Conservation (phyloP, 2,797 vertebrate species). For the Oreochromis grahami region DNA sequence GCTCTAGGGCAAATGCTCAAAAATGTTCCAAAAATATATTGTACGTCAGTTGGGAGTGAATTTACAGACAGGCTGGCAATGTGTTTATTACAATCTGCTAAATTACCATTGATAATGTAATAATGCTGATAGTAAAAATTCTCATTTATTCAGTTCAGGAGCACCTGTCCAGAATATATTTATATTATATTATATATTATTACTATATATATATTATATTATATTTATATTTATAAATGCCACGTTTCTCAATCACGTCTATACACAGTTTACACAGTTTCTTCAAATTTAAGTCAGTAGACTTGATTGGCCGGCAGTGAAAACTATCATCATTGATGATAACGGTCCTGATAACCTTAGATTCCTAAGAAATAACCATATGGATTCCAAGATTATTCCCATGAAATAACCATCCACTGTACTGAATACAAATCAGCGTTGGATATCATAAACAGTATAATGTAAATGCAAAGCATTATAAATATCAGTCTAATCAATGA, state of each 20-base stretch:
- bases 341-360: neutral
- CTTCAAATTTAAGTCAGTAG: neutral
- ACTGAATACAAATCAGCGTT: neutral
- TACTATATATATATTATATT: too few relatives aligned
- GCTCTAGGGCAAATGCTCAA: constrained; percentile 41
- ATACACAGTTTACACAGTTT: neutral
- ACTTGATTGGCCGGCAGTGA: neutral
- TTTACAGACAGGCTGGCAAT: neutral
- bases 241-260: neutral
- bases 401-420: neutral
- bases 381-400: neutral
- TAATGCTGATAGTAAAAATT: neutral
- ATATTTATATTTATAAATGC: too few relatives aligned
- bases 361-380: neutral
- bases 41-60: constrained; percentile 5
- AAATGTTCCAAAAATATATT: constrained; percentile 32
- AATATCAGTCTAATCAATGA: accelerated
- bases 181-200: too few relatives aligned
- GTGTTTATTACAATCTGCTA: constrained; percentile 30
- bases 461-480: neutral
- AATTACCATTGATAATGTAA: constrained; percentile 34
- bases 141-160: neutral
- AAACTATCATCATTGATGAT: neutral
- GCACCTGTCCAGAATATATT: constrained; percentile 7
- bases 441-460: neutral